These are phyloP conservation scores for Patella pellucida DNA, from an alignment of 2,888 invertebrate species.

Conservation along the genomic window DNA sequence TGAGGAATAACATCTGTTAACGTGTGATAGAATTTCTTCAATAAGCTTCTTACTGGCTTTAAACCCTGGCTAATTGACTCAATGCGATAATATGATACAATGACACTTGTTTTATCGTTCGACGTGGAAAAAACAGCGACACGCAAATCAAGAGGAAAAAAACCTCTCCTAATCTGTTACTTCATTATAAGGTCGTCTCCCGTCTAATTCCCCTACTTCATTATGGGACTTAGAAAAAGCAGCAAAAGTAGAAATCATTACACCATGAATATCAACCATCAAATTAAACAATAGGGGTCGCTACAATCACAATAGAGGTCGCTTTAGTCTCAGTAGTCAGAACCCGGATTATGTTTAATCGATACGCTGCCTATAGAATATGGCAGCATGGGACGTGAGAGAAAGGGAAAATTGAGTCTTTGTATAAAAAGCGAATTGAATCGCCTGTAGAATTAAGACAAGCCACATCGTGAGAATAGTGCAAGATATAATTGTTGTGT, in stretches of 20 bases:
- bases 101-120: no score
- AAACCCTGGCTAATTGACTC: no score
- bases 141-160: no score
- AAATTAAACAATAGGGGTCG: slow-evolving; percentile 11
- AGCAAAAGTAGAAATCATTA: no score
- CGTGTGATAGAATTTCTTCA: slow-evolving; percentile 6
- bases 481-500: neutral
- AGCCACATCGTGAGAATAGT: slow-evolving; percentile 1
- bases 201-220: no score
- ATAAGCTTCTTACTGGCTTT: slow-evolving; percentile 1
- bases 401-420: slow-evolving; percentile 1
- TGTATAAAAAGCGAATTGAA: slow-evolving; percentile 10
- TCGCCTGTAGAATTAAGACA: slow-evolving; percentile 4
- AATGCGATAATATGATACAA: no score
- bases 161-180: no score
- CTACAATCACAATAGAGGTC: slow-evolving; percentile 2
- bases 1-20: slow-evolving; percentile 6
- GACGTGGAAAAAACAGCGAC: no score
- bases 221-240: no score
- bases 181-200: no score
- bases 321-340: neutral
- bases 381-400: slow-evolving; percentile 2
- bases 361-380: slow-evolving; percentile 6
- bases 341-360: slow-evolving; percentile 10
- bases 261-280: slow-evolving; percentile 10